Conservation (phyloP, 1,140 invertebrate species). For the Platorchestia sp. region DNA sequence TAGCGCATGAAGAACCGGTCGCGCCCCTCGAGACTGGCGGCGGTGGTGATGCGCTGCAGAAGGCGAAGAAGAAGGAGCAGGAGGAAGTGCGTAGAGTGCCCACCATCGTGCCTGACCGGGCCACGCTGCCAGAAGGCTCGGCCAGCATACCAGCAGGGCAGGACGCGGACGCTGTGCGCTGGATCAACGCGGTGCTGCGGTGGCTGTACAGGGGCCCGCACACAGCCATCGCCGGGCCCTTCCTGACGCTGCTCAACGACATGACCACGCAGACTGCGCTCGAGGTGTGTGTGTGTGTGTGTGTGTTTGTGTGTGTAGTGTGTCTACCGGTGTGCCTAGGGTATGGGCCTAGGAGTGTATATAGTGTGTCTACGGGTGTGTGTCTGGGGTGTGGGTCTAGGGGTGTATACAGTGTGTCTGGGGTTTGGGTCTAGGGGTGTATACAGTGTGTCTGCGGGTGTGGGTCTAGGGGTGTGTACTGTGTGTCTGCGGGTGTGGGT, state of each 20-base stretch:
- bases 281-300: background rate
- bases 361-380: too few relatives aligned
- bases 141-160: background rate
- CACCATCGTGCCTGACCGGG: background rate
- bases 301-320: too few relatives aligned
- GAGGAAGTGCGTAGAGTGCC: constrained; percentile 1
- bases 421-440: too few relatives aligned
- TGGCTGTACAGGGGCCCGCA: constrained; percentile 31
- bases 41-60: background rate
- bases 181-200: background rate
- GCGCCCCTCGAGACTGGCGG: background rate
- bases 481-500: too few relatives aligned
- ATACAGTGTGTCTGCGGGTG: too few relatives aligned
- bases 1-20: background rate
- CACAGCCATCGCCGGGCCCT: background rate
- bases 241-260: constrained; percentile 31
- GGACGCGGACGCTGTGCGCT: constrained; percentile 19
- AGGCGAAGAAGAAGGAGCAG: background rate
- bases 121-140: background rate
- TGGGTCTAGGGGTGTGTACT: too few relatives aligned
- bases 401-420: too few relatives aligned
- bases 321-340: too few relatives aligned
- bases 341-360: too few relatives aligned
- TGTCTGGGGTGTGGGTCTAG: too few relatives aligned
- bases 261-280: constrained; percentile 37